Percentiles rank a stretch among this genome's conserved stretches.
phyloP scores from a whole-genome alignment of 1,140 invertebrate genomes.

The Pachyrhynchus sulphureomaculatus region DNA sequence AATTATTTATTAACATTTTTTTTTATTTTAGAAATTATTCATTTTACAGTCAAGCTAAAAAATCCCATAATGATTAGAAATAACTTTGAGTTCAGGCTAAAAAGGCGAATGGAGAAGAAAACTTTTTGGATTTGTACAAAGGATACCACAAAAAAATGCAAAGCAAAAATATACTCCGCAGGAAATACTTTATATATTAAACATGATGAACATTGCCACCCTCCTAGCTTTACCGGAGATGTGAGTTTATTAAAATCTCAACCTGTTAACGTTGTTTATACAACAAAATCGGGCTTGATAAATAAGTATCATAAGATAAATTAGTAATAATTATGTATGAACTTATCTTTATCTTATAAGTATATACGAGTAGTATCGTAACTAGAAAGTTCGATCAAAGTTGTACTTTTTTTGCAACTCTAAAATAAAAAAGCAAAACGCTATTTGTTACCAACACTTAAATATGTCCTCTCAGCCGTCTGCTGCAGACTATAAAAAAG shows the following conservation, averaged over 20 bases:
- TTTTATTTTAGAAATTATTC: conserved; percentile 5
- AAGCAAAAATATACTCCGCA: neutral
- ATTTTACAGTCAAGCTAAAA: conserved; percentile 4
- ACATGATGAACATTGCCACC: neutral
- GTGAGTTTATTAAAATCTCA: neutral
- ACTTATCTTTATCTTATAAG: too few species aligned
- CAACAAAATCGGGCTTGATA: too few species aligned
- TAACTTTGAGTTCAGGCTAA: conserved; percentile 7
- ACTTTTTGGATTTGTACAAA: conserved; percentile 12
- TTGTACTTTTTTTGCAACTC: too few species aligned
- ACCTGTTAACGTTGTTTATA: neutral
- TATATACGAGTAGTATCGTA: too few species aligned
- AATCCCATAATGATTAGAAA: conserved; percentile 13
- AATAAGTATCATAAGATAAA: too few species aligned
- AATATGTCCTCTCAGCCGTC: too few species aligned
- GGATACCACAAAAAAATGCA: neutral
- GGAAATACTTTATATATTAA: conserved; percentile 7
- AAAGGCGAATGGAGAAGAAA: neutral
- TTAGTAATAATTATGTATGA: too few species aligned
- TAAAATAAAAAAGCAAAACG: too few species aligned
- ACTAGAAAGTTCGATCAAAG: too few species aligned
- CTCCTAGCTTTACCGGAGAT: neutral
- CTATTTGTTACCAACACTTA: too few species aligned
- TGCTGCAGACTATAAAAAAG: too few species aligned
- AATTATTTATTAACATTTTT: too few species aligned